These are phyloP conservation scores for Lamellibrachia columna DNA, from an alignment of 2,888 invertebrate species.

Conservation along the genomic window DNA sequence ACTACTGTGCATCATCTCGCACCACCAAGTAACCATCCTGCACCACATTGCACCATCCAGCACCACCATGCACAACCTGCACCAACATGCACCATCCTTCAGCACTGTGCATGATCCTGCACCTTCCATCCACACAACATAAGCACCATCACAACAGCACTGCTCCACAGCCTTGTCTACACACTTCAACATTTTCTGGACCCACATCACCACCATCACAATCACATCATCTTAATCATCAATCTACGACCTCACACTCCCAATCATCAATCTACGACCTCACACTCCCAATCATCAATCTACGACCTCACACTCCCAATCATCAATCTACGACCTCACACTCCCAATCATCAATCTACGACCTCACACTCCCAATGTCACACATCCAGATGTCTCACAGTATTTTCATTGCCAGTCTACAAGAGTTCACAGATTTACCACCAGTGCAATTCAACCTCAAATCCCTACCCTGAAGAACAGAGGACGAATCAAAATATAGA, in stretches of 20 bases:
- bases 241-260: too few relatives aligned
- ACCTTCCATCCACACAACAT: neutral
- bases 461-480: neutral
- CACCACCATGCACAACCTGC: neutral
- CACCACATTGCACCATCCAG: neutral
- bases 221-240: neutral
- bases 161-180: neutral
- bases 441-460: neutral
- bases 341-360: too few relatives aligned
- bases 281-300: too few relatives aligned
- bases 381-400: too few relatives aligned
- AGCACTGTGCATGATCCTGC: neutral
- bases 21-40: neutral
- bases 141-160: neutral
- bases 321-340: too few relatives aligned
- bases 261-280: neutral
- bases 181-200: neutral
- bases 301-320: too few relatives aligned
- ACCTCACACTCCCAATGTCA: too few relatives aligned
- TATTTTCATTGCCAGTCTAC: too few relatives aligned
- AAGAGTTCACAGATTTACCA: neutral
- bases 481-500: conserved; percentile 68
- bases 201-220: neutral
- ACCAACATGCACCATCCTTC: neutral
- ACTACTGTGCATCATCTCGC: too few relatives aligned